These are phyloP conservation scores for Clytia hemisphaerica DNA, from an alignment of 30 jellyfish, hydroid and myxozoan species.

Conservation along the genomic window DNA sequence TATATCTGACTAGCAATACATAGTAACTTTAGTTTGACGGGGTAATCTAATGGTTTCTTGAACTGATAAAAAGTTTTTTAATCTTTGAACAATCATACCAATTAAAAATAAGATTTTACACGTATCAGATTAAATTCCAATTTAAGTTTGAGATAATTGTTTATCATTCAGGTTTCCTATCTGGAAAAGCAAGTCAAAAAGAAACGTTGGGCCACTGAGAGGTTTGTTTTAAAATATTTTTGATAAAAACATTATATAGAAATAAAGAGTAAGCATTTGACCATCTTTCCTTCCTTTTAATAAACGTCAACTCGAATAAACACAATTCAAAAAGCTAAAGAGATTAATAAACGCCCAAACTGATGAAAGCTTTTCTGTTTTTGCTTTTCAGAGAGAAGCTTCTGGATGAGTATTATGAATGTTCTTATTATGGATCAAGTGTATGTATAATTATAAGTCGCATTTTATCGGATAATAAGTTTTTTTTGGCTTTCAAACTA, in stretches of 20 bases:
- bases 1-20: no score
- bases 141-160: background rate
- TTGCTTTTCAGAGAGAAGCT: slow-evolving; percentile 48
- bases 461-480: background rate
- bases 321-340: no score
- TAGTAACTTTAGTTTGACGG: no score
- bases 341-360: no score
- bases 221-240: slow-evolving; percentile 25
- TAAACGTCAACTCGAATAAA: no score
- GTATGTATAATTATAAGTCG: slow-evolving; percentile 26
- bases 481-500: background rate
- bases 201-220: slow-evolving; percentile 73
- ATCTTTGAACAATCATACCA: no score
- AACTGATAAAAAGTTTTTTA: no score
- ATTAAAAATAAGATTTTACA: no score
- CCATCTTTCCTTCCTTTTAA: no score
- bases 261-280: no score
- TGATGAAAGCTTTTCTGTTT: slow-evolving; percentile 1
- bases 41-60: no score
- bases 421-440: slow-evolving; percentile 65
- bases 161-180: slow-evolving; percentile 39
- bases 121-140: no score
- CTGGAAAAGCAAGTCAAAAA: slow-evolving; percentile 50
- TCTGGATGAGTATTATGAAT: slow-evolving; percentile 75
- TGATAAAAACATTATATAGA: background rate